Percentiles rank a stretch among this genome's conserved stretches.
Evolutionary conservation across 2,888 invertebrate species (phyloP).

Genomic region (Nemoura dubitans): DNA sequence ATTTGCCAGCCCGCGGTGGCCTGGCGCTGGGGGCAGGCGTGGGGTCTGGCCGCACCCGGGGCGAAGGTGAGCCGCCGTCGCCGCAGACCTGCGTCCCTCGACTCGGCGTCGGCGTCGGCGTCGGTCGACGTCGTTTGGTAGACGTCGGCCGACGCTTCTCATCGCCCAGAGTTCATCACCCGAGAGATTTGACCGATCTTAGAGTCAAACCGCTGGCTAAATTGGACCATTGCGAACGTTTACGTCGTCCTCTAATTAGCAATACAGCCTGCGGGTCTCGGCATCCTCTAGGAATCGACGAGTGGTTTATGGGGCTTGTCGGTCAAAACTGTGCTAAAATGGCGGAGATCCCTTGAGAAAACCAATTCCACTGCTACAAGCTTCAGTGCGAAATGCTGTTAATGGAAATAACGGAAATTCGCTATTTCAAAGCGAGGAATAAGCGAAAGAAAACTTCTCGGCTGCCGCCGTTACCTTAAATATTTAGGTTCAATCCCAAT

Average conservation of each 20-base stretch:
- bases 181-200: slow-evolving; percentile 12
- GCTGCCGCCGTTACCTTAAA: no score
- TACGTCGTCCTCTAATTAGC: neutral
- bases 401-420: neutral
- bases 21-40: neutral
- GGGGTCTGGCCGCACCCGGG: neutral
- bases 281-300: neutral
- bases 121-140: neutral
- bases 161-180: slow-evolving; percentile 10
- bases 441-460: no score
- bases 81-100: slow-evolving; percentile 10
- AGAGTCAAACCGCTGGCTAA: neutral
- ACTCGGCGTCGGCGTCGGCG: neutral
- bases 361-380: neutral
- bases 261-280: neutral
- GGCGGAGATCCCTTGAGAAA: neutral
- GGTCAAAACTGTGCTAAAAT: neutral
- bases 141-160: neutral
- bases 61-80: neutral
- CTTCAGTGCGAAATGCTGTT: neutral
- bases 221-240: neutral
- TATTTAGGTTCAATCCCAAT: no score
- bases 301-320: neutral
- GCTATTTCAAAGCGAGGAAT: neutral
- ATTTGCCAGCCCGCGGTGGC: neutral